Conservation (phyloP, 2,797 vertebrate genomes). For the Malurus leucopterus region DNA sequence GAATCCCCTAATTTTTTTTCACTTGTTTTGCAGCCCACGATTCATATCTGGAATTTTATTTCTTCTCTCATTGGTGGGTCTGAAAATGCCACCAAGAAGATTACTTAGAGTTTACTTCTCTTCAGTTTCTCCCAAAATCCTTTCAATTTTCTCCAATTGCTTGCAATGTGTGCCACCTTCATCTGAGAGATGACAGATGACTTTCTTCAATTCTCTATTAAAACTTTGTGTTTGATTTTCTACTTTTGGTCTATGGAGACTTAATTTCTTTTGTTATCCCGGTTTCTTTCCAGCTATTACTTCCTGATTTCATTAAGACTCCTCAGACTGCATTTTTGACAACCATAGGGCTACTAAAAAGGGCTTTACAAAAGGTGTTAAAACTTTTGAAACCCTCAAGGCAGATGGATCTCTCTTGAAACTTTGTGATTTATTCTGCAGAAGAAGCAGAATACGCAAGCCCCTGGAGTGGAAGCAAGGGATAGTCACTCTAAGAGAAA, state of each 20-base stretch:
- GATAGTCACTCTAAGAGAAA: slow-evolving; percentile 21
- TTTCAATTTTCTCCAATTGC: slow-evolving; percentile 11
- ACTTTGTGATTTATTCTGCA: slow-evolving; percentile 45
- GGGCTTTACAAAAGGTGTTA: background rate
- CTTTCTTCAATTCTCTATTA: slow-evolving; percentile 1
- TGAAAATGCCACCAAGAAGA: background rate
- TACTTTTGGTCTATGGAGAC: slow-evolving; percentile 26
- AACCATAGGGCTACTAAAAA: background rate
- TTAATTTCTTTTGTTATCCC: slow-evolving; percentile 43
- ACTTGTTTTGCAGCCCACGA: background rate
- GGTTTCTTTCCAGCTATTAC: slow-evolving; percentile 14
- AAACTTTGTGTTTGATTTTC: slow-evolving; percentile 11
- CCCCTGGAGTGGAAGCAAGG: slow-evolving; percentile 11
- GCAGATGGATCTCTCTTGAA: slow-evolving; percentile 20
- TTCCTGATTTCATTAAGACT: slow-evolving; percentile 28
- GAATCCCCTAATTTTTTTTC: background rate
- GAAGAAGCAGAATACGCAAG: slow-evolving; percentile 19
- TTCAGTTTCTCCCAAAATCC: background rate
- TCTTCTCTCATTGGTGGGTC: background rate
- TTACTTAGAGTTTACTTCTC: background rate
- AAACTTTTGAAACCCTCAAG: slow-evolving; percentile 42
- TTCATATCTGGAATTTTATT: background rate
- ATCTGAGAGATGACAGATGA: background rate
- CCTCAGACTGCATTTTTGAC: slow-evolving; percentile 15
- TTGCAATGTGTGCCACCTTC: background rate